These are phyloP conservation scores for Holocentrus rufus DNA, from an alignment of 2,797 vertebrate genomes.

Conservation along the genomic window DNA sequence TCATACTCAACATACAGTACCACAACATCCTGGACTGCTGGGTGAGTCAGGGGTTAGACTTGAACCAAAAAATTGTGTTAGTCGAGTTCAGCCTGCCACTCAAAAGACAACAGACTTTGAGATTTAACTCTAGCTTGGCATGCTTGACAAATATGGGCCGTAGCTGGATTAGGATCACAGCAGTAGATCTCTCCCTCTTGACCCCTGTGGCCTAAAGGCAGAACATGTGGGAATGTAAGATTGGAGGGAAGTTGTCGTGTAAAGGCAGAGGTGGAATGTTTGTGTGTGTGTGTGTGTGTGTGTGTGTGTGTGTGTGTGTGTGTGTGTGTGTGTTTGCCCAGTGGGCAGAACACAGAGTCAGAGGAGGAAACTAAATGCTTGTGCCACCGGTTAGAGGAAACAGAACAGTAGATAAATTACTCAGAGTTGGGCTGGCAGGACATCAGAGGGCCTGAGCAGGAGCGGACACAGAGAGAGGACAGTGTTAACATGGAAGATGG, in stretches of 20 bases:
- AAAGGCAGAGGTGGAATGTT: slow-evolving; percentile 54
- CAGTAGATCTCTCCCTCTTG: slow-evolving; percentile 47
- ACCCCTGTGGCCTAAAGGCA: slow-evolving; percentile 59
- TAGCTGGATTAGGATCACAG: slow-evolving; percentile 71
- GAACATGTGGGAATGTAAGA: slow-evolving; percentile 63
- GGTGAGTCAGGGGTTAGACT: too few species aligned
- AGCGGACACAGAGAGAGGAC: neutral
- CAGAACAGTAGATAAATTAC: slow-evolving; percentile 73
- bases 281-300: slow-evolving; percentile 13
- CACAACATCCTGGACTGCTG: too few species aligned
- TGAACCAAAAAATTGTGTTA: too few species aligned
- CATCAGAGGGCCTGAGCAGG: slow-evolving; percentile 65
- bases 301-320: slow-evolving; percentile 53
- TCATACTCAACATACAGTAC: too few species aligned
- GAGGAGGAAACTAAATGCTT: slow-evolving; percentile 70
- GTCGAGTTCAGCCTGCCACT: slow-evolving; percentile 32
- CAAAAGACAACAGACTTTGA: slow-evolving; percentile 31
- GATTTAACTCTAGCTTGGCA: slow-evolving; percentile 33
- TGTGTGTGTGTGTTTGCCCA: slow-evolving; percentile 66
- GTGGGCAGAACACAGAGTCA: slow-evolving; percentile 65
- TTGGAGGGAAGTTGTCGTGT: slow-evolving; percentile 72
- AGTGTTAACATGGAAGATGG: slow-evolving; percentile 64
- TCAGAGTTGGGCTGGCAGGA: slow-evolving; percentile 72
- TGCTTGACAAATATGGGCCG: slow-evolving; percentile 52
- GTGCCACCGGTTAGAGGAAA: slow-evolving; percentile 74